Evolutionary conservation across 1,140 invertebrate genomes (phyloP), one percentile per base, ranked within the genome.

Genomic region (Diabrotica undecimpunctata): DNA sequence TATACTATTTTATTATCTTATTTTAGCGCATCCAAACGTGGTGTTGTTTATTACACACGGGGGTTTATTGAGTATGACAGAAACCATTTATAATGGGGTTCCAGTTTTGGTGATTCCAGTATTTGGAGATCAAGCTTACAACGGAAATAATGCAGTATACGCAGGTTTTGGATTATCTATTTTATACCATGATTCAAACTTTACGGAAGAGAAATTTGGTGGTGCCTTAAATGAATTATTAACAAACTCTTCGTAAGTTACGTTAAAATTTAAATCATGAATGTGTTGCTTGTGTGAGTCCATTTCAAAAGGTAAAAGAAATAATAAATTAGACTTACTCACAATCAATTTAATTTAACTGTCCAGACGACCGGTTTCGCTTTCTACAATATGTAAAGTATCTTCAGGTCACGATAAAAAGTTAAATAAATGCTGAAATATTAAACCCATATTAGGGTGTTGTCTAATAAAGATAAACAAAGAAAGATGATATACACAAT

Each of bases 1-100:
- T n/a, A n/a, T n/a, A n/a, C n/a, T n/a, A 25, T 25, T 1, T 25
- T 46, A 10, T 46, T 46, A 46, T 46, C 8, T 46, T 46, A n/a
- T 72, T 72, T 65, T 62, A 86, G 89, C 83, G 51, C 88, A 91
- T 79, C 81, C 82, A 3, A 90, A 90, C 66, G 79, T 89, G 2
- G 84, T 83, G 71, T 79, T 83, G 0, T 90, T 92, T 69, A 86
- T 92, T 38, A 88, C 88, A 0, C 88, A 91, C 70, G 88, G 88
- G 54, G 91, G 91, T 13, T 72, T 87, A 13, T 79, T 89, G 37
- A 89, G 90, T 63, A 81, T 86, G 5, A 84, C 87, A 64, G 90
- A 93, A 79, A 85, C 89, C 6, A 77, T 91, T 11, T 87, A 87
- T 76, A 84, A 88, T 70, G 86, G 85, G 72, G 84, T 88, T 5